These are phyloP conservation scores for Hypomecis punctinalis DNA, from an alignment of 2,888 invertebrate genomes.

Conservation along the genomic window DNA sequence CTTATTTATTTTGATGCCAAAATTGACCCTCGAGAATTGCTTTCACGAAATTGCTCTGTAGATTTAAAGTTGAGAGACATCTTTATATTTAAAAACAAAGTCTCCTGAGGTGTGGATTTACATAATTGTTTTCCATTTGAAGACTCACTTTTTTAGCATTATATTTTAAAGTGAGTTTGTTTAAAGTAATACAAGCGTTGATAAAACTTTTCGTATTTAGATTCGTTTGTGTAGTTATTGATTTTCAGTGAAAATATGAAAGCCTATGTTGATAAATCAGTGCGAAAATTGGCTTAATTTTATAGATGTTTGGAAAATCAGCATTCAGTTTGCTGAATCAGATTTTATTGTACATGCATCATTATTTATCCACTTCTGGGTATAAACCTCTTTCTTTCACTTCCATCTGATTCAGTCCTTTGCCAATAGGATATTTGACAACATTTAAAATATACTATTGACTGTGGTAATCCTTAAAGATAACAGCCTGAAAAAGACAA, in stretches of 20 bases:
- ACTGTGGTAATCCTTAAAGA: too few relatives aligned
- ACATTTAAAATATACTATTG: too few relatives aligned
- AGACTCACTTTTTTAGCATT: constrained; percentile 9
- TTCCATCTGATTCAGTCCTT: too few relatives aligned
- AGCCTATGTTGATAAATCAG: too few relatives aligned
- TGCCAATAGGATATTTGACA: too few relatives aligned
- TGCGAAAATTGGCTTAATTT: too few relatives aligned
- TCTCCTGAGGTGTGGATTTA: constrained; percentile 14
- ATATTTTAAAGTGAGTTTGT: constrained; percentile 2
- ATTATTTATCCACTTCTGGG: too few relatives aligned
- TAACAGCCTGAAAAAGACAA: too few relatives aligned
- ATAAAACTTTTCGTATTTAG: background rate
- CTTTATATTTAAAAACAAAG: constrained; percentile 25
- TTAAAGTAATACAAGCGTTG: background rate
- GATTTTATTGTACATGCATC: too few relatives aligned
- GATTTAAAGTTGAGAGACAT: constrained; percentile 24
- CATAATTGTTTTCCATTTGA: constrained; percentile 27
- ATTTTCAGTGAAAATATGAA: background rate
- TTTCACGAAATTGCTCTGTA: constrained; percentile 23
- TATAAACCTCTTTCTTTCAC: too few relatives aligned
- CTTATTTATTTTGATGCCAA: constrained; percentile 26
- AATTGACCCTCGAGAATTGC: constrained; percentile 25
- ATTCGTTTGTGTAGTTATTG: background rate
- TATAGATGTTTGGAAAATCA: too few relatives aligned
- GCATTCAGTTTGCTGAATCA: too few relatives aligned